Evolutionary conservation across 2,888 invertebrate species (phyloP), one percentile per base, ranked within the genome.

Genomic region (Miltochrista miniata): DNA sequence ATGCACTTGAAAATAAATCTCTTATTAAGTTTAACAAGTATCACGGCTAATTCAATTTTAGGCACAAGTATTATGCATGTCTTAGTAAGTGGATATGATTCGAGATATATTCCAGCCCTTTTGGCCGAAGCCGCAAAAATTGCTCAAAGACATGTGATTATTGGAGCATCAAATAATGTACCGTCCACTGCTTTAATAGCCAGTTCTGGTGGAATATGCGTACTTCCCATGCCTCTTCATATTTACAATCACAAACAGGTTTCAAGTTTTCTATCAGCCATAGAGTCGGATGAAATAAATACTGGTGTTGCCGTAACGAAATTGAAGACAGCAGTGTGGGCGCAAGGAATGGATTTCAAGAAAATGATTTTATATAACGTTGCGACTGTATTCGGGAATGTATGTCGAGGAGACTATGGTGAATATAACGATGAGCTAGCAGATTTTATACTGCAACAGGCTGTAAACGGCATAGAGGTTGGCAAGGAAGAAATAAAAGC

Each of bases 1-100:
- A 87, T 91, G 81, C 83, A 87, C 48, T 75, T 88, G 1, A 91
- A 91, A 70, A 87, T 90, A 56, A 76, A 65, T 60, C 70, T 91
- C 15, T 57, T 91, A 35, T 55, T 91, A 47, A 91, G 91, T 73
- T 72, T 90, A 44, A 72, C 79, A 0, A 91, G 90, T 58, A 68
- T 89, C 3, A 87, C 83, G 70, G 83, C 87, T 12, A 78, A 81
- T 57, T 43, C 57, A n/a, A 48, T 75, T 29, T 74, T 59, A 10
- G 79, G 76, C 3, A 77, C 85, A 1, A 69, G 66, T 29, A 85
- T 90, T 18, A 60, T 91, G 13, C 84, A 91, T 54, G 83, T 89
- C 44, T 67, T 90, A 48, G 82, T 73, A 0, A 76, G 80, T 1
- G 86, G 85, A 18, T 72, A 70, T 33, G 87, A 91, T 59, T 85